Base-by-base conservation (phyloP, 2,888 invertebrate species). In the Amphipyra tragopoginis region DNA sequence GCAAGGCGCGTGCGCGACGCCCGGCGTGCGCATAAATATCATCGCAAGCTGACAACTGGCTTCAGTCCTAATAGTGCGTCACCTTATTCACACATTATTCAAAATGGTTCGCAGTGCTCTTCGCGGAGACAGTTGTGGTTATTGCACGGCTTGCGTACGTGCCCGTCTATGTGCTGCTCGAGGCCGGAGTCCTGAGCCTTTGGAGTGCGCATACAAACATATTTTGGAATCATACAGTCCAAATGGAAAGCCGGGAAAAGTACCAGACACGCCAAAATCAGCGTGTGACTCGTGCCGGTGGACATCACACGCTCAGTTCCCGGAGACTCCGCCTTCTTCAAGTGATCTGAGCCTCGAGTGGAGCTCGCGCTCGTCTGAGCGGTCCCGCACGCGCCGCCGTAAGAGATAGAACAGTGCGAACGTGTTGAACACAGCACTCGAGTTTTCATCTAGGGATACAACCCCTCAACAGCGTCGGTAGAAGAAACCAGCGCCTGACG, bases 201-300 rank as follows among this genome's bases (percentile, higher is more conserved):
- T 92, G 65, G 93, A 94, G 82, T 95, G 95, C 66, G 93, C 94
- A 10, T 95, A 95, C 81, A 94, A 94, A 79, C 95, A 95, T 69
- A 95, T 95, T 54, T 74, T 95, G 74, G 93, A 95, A 65, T 92
- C 94, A 0, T 95, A 94, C 70, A 84, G 86, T 10, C 80, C 83
- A 6, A 81, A 77, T n/a, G 84, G 65, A 15, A 82, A 82, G 5
- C 77, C 81, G 1, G 87, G 82, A 40, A 92, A 90, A 65, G 58
- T 86, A 39, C 86, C 85, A 9, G 90, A 91, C 39, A 78, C 88
- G 1, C 88, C 91, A 0, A 91, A 91, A 65, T 80, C 90, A 7
- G 87, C 80, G 5, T 94, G 94, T 69, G 92, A 86, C 42, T 93
- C 93, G 29, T 94, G 94, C 58, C 87, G 94, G 13, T 94, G 94